A percentile compares a stretch with the other conserved stretches of the same genome.
phyloP scores from a whole-genome alignment of 2,113 vertebrate genomes.

The Caranx ignobilis region DNA sequence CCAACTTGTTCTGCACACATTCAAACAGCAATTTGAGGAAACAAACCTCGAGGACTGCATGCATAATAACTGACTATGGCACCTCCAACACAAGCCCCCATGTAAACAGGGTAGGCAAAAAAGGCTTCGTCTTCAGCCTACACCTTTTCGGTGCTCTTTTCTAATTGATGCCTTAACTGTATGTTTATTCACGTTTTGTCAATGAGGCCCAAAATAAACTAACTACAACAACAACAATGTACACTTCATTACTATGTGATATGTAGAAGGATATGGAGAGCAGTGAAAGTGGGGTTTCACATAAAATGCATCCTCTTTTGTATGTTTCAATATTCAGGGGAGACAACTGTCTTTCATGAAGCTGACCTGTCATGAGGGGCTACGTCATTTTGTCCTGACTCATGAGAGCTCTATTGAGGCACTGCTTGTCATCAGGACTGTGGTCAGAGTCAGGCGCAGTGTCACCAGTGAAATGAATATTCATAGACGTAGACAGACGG shows the following conservation, averaged over 20 bases:
- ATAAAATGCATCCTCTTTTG: background rate
- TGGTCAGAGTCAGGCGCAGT: slow-evolving; percentile 38
- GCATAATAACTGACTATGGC: too few species aligned
- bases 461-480: slow-evolving; percentile 57
- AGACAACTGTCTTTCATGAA: slow-evolving; percentile 5
- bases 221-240: background rate
- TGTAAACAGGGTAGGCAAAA: too few species aligned
- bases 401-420: slow-evolving; percentile 45
- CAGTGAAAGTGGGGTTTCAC: background rate
- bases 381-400: slow-evolving; percentile 4
- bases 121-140: too few species aligned
- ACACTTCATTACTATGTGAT: background rate
- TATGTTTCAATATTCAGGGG: background rate
- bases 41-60: background rate
- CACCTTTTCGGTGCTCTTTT: too few species aligned
- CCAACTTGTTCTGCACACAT: slow-evolving; percentile 34
- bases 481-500: slow-evolving; percentile 28
- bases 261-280: background rate
- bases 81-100: background rate
- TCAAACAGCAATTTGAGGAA: background rate
- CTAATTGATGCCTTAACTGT: too few species aligned
- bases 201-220: too few species aligned
- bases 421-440: background rate
- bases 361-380: background rate
- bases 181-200: too few species aligned